Evolutionary conservation across 2,888 invertebrate species (phyloP).

Genomic region (Coelopa pilipes): DNA sequence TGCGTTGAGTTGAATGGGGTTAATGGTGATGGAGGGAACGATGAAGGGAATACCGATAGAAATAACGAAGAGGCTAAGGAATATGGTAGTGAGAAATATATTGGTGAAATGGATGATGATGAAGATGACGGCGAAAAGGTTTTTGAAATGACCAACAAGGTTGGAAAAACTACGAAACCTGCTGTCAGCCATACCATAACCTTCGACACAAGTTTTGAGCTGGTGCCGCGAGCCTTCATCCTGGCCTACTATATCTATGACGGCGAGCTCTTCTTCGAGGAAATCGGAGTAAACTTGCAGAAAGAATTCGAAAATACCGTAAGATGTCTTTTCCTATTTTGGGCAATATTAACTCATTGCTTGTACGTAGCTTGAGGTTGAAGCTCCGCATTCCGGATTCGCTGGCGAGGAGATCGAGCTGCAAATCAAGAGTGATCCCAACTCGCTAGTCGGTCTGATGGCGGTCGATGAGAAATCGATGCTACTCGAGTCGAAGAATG

Average conservation of each 20-base stretch:
- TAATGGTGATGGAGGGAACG: too few relatives aligned
- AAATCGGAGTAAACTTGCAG: conserved; percentile 80
- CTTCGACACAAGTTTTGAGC: conserved; percentile 77
- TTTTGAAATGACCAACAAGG: conserved; percentile 47
- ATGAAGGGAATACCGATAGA: too few relatives aligned
- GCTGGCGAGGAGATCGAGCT: conserved; percentile 83
- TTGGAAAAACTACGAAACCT: conserved; percentile 60
- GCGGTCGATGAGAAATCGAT: conserved; percentile 84
- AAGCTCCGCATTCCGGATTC: conserved; percentile 67
- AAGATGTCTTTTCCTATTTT: too few relatives aligned
- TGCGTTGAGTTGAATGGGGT: too few relatives aligned
- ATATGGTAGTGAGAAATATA: too few relatives aligned
- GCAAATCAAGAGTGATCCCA: conserved; percentile 79
- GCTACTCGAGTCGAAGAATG: conserved; percentile 73
- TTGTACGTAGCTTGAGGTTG: conserved; percentile 53
- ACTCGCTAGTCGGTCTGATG: conserved; percentile 83
- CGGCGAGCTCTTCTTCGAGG: conserved; percentile 83
- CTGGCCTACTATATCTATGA: conserved; percentile 79
- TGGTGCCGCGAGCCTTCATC: conserved; percentile 84
- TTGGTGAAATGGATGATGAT: too few relatives aligned
- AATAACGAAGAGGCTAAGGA: too few relatives aligned
- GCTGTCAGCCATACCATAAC: conserved; percentile 69
- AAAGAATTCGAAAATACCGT: conserved; percentile 83
- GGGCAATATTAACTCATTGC: background rate
- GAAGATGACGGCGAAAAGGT: too few relatives aligned